Evolutionary conservation across 2,888 invertebrate genomes (phyloP).

Genomic region (Chalcosyrphus nemorum): DNA sequence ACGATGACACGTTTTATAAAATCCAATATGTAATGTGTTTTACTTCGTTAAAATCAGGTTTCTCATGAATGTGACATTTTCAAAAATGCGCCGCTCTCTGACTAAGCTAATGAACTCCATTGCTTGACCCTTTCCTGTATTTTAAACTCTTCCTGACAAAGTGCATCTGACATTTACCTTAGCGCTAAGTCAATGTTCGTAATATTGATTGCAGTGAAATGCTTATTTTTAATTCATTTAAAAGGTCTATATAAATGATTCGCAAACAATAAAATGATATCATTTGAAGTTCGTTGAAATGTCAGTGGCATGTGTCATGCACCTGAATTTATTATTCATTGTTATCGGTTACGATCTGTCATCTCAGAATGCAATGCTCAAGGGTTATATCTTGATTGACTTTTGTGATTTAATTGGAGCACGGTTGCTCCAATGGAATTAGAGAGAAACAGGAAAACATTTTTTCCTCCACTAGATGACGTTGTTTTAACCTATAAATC

Average conservation of each 20-base stretch:
- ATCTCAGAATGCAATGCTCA: not conserved
- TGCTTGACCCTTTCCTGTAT: not conserved
- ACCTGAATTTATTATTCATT: slow-evolving; percentile 16
- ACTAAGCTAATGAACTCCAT: not conserved
- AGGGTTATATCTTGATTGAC: no score
- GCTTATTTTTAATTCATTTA: not conserved
- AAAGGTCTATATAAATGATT: slow-evolving; percentile 2
- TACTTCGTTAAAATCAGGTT: not conserved
- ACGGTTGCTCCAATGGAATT: no score
- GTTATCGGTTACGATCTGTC: not conserved
- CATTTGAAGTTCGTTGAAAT: slow-evolving; percentile 4
- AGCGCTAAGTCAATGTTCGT: slow-evolving; percentile 25
- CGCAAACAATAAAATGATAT: not conserved
- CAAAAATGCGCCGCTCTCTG: not conserved
- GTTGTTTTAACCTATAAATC: no score
- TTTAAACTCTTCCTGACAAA: slow-evolving; percentile 13
- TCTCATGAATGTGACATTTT: not conserved
- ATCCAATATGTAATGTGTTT: no score
- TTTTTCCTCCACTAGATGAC: no score
- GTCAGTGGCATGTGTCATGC: slow-evolving; percentile 33
- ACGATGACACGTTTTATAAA: no score
- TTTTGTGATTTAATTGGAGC: no score
- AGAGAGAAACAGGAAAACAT: no score
- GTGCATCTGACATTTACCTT: slow-evolving; percentile 1
- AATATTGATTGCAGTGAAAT: not conserved